phyloP scores from a whole-genome alignment of 2,888 invertebrate genomes.

The Entomobrya multifasciata region DNA sequence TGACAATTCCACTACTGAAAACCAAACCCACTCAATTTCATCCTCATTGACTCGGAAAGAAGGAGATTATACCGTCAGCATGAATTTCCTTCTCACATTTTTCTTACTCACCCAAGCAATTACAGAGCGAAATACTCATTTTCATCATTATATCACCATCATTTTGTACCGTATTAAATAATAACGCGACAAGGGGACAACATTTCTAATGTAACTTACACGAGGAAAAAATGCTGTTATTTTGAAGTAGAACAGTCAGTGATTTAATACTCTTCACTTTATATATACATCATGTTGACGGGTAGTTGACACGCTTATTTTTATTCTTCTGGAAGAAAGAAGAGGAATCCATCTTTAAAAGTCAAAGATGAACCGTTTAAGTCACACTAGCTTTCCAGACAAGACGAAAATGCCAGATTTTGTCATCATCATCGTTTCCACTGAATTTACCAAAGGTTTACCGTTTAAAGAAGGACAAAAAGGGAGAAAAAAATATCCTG shows the following conservation, averaged over 20 bases:
- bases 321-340: constrained; percentile 32
- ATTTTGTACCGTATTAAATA: constrained; percentile 23
- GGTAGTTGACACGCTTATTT: constrained; percentile 34
- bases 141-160: too few relatives aligned
- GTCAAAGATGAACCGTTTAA: background rate
- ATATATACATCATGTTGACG: constrained; percentile 35
- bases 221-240: background rate
- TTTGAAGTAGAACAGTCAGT: constrained; percentile 26
- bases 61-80: constrained; percentile 57
- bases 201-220: too few relatives aligned
- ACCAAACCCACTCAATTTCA: constrained; percentile 59
- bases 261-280: constrained; percentile 31
- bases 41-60: constrained; percentile 25
- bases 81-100: constrained; percentile 56
- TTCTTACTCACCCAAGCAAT: too few relatives aligned
- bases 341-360: background rate
- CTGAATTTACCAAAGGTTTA: background rate
- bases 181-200: too few relatives aligned
- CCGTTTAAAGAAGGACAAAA: too few relatives aligned
- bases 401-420: too few relatives aligned
- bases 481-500: constrained; percentile 3
- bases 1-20: too few relatives aligned
- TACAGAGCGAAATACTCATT: too few relatives aligned
- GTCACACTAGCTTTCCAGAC: background rate
- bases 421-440: background rate